Evolutionary conservation across 2,797 vertebrate species (phyloP).

Genomic region (Chloroceryle inda): DNA sequence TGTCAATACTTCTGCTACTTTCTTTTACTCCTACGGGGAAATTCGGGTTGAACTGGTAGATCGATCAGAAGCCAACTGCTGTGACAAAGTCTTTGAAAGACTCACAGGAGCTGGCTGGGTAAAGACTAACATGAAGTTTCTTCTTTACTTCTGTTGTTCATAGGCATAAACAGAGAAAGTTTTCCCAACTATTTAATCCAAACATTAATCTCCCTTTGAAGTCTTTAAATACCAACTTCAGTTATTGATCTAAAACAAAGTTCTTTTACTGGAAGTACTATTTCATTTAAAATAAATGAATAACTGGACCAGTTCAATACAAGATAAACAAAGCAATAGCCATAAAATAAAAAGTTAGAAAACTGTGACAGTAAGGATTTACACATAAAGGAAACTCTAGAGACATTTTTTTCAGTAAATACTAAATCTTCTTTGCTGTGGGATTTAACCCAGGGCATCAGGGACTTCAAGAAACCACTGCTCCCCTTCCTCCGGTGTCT

Average conservation of each 20-base stretch:
- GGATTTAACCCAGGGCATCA: not conserved
- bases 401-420: not conserved
- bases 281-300: not conserved
- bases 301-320: not conserved
- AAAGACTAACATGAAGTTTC: not conserved
- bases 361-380: not conserved
- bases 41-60: not conserved
- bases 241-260: not conserved
- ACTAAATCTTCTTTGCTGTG: not conserved
- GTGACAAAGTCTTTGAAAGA: not conserved
- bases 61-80: not conserved
- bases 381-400: not conserved
- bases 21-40: not conserved
- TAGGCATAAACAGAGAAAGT: not conserved
- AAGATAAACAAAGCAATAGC: not conserved
- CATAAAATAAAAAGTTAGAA: not conserved
- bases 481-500: rapidly evolving
- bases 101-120: not conserved
- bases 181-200: not conserved
- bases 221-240: not conserved
- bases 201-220: not conserved
- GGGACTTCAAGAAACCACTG: not conserved
- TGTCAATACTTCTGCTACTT: not conserved
- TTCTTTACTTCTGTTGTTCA: not conserved
- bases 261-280: not conserved